These are phyloP conservation scores for zebrafish (Danio rerio) DNA, from an alignment of 2,113 vertebrate species.

Conservation along the genomic window GRCz12tu NC_133196.1:38757501-38758000, in stretches of 20 bases:
- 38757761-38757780: not conserved
- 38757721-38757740: not conserved
- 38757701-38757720: too few relatives aligned
- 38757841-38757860: conserved; percentile 91
- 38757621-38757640: too few relatives aligned
- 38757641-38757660: too few relatives aligned
- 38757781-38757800: not conserved
- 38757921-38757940: conserved; percentile 92
- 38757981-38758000: conserved; percentile 90
- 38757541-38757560: too few relatives aligned
- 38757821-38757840: conserved; percentile 74
- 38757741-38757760: not conserved
- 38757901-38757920: conserved; percentile 80
- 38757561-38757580: too few relatives aligned
- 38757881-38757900: conserved; percentile 80
- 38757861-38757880: conserved; percentile 94
- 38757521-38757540: too few relatives aligned
- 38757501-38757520: too few relatives aligned
- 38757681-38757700: too few relatives aligned
- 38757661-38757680: too few relatives aligned
- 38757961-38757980: conserved; percentile 91
- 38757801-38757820: not conserved
- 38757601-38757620: too few relatives aligned
- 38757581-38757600: too few relatives aligned
- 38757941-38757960: conserved; percentile 86